Evolutionary conservation across 2,113 vertebrate species (phyloP).

Genomic region (Nycticryphes semicollaris): DNA sequence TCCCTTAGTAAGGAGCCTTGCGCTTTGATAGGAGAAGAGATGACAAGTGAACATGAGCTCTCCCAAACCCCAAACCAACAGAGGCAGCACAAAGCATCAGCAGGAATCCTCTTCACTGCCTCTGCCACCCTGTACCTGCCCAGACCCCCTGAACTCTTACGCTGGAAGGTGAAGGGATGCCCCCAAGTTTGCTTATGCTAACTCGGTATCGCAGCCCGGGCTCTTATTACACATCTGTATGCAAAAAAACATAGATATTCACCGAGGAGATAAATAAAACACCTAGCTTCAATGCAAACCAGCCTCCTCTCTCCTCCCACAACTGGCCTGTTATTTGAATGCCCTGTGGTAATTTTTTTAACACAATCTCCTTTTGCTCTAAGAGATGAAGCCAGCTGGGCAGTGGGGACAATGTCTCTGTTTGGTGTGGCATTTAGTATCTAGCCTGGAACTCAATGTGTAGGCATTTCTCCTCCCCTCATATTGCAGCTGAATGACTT

Average conservation of each 20-base stretch:
- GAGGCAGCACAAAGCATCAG: background rate
- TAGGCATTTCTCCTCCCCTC: constrained; percentile 8
- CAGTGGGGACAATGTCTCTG: background rate
- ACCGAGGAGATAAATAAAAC: background rate
- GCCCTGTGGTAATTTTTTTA: background rate
- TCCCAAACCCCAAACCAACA: background rate
- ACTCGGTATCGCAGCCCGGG: background rate
- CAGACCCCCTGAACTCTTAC: background rate
- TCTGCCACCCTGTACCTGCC: background rate
- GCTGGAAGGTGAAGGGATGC: background rate
- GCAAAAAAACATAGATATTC: background rate
- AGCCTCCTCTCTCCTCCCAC: background rate
- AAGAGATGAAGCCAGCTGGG: background rate
- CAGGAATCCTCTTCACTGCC: background rate
- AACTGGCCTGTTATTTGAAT: background rate
- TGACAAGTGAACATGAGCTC: background rate
- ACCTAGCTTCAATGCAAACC: background rate
- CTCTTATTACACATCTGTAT: background rate
- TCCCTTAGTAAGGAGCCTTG: background rate
- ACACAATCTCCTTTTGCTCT: background rate
- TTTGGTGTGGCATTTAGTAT: constrained; percentile 7
- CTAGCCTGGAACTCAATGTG: background rate
- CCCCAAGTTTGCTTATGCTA: background rate
- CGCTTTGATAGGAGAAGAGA: background rate
- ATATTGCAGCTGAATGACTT: constrained; percentile 47